These are phyloP conservation scores for Cyprinus carpio DNA, from an alignment of 2,113 vertebrate species.

Conservation along the genomic window DNA sequence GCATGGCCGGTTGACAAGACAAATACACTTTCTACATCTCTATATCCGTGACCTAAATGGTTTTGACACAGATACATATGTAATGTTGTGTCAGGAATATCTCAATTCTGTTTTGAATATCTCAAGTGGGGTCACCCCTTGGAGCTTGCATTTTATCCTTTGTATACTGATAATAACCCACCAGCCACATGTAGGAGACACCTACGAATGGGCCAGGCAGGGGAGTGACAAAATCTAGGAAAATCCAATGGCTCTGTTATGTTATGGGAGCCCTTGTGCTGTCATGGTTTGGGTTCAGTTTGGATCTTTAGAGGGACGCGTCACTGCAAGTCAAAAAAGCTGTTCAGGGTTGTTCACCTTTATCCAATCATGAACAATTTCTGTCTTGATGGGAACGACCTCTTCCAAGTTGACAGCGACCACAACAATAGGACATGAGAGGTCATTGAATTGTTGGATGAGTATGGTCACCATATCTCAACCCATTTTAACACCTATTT, in stretches of 20 bases:
- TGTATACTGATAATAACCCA: neutral
- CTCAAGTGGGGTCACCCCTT: no score
- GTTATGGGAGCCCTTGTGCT: neutral
- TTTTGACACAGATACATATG: neutral
- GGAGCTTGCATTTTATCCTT: neutral
- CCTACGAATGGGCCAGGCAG: no score
- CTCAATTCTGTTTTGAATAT: no score
- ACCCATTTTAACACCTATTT: neutral
- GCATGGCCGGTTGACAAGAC: neutral
- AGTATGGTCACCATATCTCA: neutral
- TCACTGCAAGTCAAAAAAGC: no score
- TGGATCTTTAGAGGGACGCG: neutral
- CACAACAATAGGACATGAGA: neutral
- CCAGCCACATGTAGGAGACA: neutral
- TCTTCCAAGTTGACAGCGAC: neutral
- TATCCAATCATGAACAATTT: neutral
- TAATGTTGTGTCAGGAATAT: neutral
- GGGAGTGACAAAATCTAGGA: no score
- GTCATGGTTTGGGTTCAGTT: neutral
- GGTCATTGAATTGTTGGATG: neutral
- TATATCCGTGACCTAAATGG: neutral
- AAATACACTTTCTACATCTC: neutral
- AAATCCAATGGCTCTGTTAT: neutral
- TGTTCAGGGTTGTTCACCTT: neutral
- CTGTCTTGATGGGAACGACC: neutral